phyloP scores from a whole-genome alignment of 2,888 invertebrate species.

The Digitonthophagus gazella region DNA sequence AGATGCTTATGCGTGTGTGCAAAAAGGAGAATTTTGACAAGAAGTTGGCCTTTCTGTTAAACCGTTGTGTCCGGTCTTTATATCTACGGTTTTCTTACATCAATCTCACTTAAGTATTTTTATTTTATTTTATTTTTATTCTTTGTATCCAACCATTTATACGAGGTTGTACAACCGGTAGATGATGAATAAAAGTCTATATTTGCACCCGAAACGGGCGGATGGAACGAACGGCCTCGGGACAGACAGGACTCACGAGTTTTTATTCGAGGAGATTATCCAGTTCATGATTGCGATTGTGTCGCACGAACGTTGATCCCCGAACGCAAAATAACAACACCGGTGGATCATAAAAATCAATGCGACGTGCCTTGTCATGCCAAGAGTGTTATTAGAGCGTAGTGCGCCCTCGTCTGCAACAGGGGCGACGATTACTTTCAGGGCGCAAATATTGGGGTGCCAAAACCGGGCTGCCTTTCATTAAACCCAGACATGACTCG shows the following conservation, averaged over 20 bases:
- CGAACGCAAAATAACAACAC: neutral
- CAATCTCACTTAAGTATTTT: no score
- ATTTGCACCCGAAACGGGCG: no score
- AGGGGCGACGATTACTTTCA: constrained; percentile 1
- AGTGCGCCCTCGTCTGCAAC: neutral
- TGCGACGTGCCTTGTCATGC: neutral
- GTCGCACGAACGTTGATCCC: neutral
- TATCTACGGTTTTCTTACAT: neutral
- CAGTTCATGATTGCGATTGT: neutral
- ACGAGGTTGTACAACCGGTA: no score
- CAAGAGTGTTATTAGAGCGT: neutral
- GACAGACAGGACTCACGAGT: no score
- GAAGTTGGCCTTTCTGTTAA: neutral
- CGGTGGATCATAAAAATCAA: neutral
- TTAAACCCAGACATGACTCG: neutral
- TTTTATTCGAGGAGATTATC: neutral
- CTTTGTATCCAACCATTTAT: no score
- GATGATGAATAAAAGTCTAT: no score
- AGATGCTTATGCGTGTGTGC: neutral
- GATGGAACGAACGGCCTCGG: no score
- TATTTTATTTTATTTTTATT: no score
- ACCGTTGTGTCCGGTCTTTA: neutral
- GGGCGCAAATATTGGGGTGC: constrained; percentile 10
- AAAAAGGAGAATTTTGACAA: neutral
- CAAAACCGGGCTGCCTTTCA: neutral